Base-by-base conservation (phyloP, 1,140 invertebrate species). In the Ostrea edulis region DNA sequence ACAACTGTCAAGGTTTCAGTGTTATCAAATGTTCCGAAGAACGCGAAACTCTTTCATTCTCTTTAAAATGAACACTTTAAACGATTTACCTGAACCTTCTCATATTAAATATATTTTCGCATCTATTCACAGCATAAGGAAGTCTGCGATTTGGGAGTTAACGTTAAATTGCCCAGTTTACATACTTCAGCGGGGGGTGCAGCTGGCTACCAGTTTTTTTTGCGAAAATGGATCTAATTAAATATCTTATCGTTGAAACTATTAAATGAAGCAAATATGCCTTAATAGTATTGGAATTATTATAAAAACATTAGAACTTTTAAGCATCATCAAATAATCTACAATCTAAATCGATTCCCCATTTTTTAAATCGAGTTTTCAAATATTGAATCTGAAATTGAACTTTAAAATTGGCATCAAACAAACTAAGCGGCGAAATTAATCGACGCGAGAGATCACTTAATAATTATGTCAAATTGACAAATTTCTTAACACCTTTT, bases 301-400 rank as follows among this genome's bases (percentile, higher is more conserved):
- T 14, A 77, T 77, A 77, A 77, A 77, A 77, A 77, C 68, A 77
- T 77, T 77, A 77, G 22, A 22, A 77, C 68, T 77, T 77, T 77
- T 62, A 29, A 77, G 29, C 25, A 29, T 77, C 25, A 77, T 77
- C 25, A 77, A 77, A 77, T 77, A 77, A 77, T 77, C 68, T 77
- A 29, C 68, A 35, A 77, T 77, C 68, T 77, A 77, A 77, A 77
- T 77, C 68, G 68, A 77, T 77, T 77, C 29, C 68, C 35, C 68
- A 12, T 35, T 77, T n/a, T 77, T 77, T 77, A 77, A 77, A 77
- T 77, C 68, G 68, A 77, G 25, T 77, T 77, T 77, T 77, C 68
- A 77, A 77, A 77, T 77, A 77, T 35, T 35, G 29, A 77, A 35
- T 77, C 68, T 77, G 35, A 25, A 77, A 29, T 77, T 22, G 25